Evolutionary conservation across 2,888 invertebrate species (phyloP).

Genomic region (Ypsolopha sequella): DNA sequence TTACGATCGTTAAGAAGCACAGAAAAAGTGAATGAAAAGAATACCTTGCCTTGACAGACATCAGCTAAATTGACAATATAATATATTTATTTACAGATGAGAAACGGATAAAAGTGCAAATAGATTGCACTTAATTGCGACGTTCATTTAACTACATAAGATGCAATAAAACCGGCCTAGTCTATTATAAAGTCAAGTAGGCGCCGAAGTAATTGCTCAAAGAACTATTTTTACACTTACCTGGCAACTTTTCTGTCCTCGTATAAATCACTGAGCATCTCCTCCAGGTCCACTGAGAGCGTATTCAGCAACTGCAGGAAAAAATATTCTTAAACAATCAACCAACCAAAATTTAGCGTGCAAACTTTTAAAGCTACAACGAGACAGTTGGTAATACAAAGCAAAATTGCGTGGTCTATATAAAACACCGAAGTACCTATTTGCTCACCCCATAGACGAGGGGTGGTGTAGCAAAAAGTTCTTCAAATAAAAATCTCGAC

Average conservation of each 20-base stretch:
- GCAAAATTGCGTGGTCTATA: background rate
- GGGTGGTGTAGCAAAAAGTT: slow-evolving; percentile 59
- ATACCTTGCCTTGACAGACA: too few relatives aligned
- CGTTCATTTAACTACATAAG: too few relatives aligned
- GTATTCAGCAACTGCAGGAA: slow-evolving; percentile 82
- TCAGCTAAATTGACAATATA: too few relatives aligned
- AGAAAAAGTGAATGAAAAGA: too few relatives aligned
- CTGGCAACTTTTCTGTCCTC: slow-evolving; percentile 65
- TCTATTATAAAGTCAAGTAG: too few relatives aligned
- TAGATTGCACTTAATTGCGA: too few relatives aligned
- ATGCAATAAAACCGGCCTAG: too few relatives aligned
- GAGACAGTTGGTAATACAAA: background rate
- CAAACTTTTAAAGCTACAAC: background rate
- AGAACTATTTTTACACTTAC: slow-evolving; percentile 17
- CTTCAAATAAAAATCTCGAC: slow-evolving; percentile 58
- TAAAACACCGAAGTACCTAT: slow-evolving; percentile 29
- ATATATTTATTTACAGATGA: too few relatives aligned
- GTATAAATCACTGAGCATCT: slow-evolving; percentile 86
- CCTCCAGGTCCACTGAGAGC: slow-evolving; percentile 86
- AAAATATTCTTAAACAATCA: slow-evolving; percentile 5
- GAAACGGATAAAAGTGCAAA: too few relatives aligned
- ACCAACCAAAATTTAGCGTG: background rate
- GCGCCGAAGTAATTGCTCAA: too few relatives aligned
- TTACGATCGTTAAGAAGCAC: too few relatives aligned
- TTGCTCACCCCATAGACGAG: slow-evolving; percentile 57